These are phyloP conservation scores for Cordylochernes scorpioides DNA, from an alignment of 2,888 invertebrate species.

Conservation along the genomic window DNA sequence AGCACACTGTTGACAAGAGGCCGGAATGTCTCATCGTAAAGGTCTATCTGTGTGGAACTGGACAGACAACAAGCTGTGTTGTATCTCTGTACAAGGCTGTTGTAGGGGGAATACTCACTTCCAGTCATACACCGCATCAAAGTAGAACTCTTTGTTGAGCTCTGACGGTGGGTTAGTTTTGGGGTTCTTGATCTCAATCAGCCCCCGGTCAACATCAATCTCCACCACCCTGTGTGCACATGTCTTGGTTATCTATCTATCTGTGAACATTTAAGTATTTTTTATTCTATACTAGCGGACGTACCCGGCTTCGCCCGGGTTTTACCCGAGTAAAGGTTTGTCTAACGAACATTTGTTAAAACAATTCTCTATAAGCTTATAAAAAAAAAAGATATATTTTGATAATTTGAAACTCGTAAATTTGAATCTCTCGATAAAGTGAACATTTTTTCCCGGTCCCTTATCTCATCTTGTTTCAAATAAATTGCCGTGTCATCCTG, in stretches of 20 bases:
- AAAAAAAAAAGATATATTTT: too few species aligned
- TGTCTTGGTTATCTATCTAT: too few species aligned
- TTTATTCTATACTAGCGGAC: too few species aligned
- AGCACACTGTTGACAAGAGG: slow-evolving; percentile 81
- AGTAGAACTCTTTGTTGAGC: slow-evolving; percentile 59
- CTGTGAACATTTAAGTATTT: slow-evolving; percentile 1
- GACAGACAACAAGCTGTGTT: slow-evolving; percentile 5
- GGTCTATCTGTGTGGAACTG: slow-evolving; percentile 56
- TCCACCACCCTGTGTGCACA: slow-evolving; percentile 42
- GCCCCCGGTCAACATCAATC: slow-evolving; percentile 56
- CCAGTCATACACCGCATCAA: slow-evolving; percentile 87
- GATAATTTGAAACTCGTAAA: too few species aligned
- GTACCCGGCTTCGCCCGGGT: too few species aligned
- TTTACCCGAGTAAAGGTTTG: too few species aligned
- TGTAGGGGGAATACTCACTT: slow-evolving; percentile 25
- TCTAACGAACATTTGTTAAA: too few species aligned
- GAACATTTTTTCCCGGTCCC: too few species aligned
- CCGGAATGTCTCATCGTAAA: slow-evolving; percentile 86
- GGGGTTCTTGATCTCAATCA: slow-evolving; percentile 65
- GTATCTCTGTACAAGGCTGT: slow-evolving; percentile 2
- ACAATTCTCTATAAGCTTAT: too few species aligned
- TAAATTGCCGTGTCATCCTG: too few species aligned
- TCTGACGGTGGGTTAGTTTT: slow-evolving; percentile 41
- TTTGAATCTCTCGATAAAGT: too few species aligned
- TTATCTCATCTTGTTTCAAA: too few species aligned